Evolutionary conservation across 2,797 vertebrate species (phyloP).

Genomic region (Falco naumanni): DNA sequence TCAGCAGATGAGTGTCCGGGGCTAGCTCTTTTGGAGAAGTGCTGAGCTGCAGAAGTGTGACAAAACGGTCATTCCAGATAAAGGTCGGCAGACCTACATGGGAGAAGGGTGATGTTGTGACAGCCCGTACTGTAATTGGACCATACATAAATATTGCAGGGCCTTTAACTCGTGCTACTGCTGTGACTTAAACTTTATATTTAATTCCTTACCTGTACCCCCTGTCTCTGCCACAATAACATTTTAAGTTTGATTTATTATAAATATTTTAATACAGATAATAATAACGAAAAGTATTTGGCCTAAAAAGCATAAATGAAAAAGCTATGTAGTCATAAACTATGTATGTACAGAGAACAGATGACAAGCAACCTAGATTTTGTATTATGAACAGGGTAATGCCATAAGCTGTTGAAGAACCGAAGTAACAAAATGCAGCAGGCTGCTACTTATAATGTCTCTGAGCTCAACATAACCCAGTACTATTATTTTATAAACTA

Average conservation of each 20-base stretch:
- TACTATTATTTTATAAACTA: constrained; percentile 73
- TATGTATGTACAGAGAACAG: constrained; percentile 54
- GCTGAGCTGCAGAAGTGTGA: constrained; percentile 27
- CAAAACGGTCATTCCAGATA: background rate
- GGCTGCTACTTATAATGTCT: constrained; percentile 43
- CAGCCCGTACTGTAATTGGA: constrained; percentile 7
- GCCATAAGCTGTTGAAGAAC: constrained; percentile 62
- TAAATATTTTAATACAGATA: constrained; percentile 79
- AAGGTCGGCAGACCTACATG: constrained; percentile 10
- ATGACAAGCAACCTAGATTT: constrained; percentile 56
- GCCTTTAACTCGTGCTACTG: constrained; percentile 19
- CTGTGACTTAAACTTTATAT: constrained; percentile 32
- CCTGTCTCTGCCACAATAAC: constrained; percentile 56
- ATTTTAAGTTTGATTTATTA: constrained; percentile 72
- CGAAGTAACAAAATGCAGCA: constrained; percentile 60
- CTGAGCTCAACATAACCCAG: constrained; percentile 64
- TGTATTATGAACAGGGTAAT: constrained; percentile 41
- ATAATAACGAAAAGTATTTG: constrained; percentile 74
- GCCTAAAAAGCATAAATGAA: constrained; percentile 74
- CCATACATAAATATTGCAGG: constrained; percentile 25
- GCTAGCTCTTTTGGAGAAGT: background rate
- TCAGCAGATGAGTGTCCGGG: background rate
- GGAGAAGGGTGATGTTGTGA: constrained; percentile 43
- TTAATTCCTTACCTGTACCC: constrained; percentile 61
- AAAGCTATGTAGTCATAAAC: constrained; percentile 68